These are phyloP conservation scores for Girardia tigrina DNA, from an alignment of 2,888 invertebrate genomes.

Conservation along the genomic window DNA sequence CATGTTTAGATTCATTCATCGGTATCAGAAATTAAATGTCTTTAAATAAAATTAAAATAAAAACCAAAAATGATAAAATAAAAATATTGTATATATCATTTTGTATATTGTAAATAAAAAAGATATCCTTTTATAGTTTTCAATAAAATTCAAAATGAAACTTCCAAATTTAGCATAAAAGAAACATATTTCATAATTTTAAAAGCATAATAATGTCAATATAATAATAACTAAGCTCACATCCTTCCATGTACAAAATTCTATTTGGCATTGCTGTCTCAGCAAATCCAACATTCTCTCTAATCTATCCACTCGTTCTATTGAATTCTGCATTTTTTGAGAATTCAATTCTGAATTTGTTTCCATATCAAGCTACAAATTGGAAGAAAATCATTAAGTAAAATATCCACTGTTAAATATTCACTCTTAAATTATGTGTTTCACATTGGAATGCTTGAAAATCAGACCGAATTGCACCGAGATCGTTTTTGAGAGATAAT, in stretches of 20 bases:
- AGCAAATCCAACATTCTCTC: conserved; percentile 2
- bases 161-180: too few species aligned
- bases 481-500: background rate
- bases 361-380: conserved; percentile 4
- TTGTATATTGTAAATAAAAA: too few species aligned
- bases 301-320: background rate
- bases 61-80: too few species aligned
- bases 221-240: too few species aligned
- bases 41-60: too few species aligned
- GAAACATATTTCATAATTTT: too few species aligned
- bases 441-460: background rate
- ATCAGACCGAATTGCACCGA: background rate
- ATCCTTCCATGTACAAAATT: conserved; percentile 14
- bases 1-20: too few species aligned
- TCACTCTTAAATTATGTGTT: background rate
- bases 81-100: too few species aligned
- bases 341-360: conserved; percentile 20
- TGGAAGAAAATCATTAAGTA: background rate
- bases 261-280: conserved; percentile 8
- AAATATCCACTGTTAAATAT: background rate
- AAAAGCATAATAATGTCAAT: too few species aligned
- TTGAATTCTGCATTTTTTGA: conserved; percentile 21
- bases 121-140: too few species aligned
- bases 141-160: too few species aligned
- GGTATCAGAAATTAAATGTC: too few species aligned